Base-by-base conservation (phyloP, 2,888 invertebrate genomes). In the Scelioninae gen. 2 region DNA sequence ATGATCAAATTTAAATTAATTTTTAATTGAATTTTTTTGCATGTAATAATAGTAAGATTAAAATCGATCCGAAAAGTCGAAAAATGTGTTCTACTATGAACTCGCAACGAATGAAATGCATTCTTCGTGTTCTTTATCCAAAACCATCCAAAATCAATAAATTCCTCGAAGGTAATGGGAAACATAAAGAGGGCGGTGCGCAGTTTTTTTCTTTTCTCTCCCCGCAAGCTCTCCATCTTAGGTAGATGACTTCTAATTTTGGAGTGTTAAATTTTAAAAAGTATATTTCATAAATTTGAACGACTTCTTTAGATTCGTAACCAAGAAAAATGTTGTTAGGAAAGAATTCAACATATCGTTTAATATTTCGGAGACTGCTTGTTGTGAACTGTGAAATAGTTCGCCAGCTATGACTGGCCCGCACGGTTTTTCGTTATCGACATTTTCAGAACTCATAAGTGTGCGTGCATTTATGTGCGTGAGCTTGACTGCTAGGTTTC, bases 341-440 rank as follows among this genome's bases (percentile, higher is more conserved):
- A 60, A 71, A 60, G 39, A 50, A 43, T 11, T 41, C 7, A 46
- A 28, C 35, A 35, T 22, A 16, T 5, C 25, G 31, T 41, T 65
- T 45, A 45, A 35, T 33, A 55, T 65, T 64, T 68, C 57, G 50
- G 60, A 60, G 45, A 55, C 52, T 28, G 22, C 45, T 57, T 37
- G 45, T 53, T 60, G 68, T 61, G 74, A 75, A 74, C 77, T 73
- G 79, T 76, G 74, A 79, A 80, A 80, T 79, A 78, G 77, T 78
- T 78, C 76, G 74, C 73, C 74, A 76, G 77, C 76, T 76, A 77
- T 74, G 78, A 67, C 72, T 74, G 69, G 76, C 61, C 75, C 68
- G 76, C 76, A 81, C 80, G 85, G 83, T 85, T 85, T 85, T 85
- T 85, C 85, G 85, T 85, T 85, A 86, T 85, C 85, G 85, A 86